phyloP scores from a whole-genome alignment of 2,888 invertebrate species.

The Chironomus riparius region DNA sequence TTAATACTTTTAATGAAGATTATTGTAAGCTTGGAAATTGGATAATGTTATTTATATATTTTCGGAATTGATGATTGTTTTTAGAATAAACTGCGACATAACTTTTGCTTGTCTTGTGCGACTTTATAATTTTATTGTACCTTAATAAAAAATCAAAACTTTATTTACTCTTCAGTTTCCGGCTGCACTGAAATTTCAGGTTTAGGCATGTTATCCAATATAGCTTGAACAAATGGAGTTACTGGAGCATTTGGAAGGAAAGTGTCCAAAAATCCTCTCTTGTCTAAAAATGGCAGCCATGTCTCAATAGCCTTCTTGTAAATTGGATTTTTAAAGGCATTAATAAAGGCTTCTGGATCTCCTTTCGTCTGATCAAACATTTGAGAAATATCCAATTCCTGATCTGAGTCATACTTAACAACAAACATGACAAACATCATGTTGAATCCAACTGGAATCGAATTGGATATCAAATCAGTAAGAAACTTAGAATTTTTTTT shows the following conservation, averaged over 20 bases:
- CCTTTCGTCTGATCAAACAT: not conserved
- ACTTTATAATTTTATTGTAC: too few species aligned
- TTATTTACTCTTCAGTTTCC: not conserved
- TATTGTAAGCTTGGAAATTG: too few species aligned
- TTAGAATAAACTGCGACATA: too few species aligned
- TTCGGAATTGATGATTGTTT: too few species aligned
- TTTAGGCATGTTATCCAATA: not conserved
- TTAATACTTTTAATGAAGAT: too few species aligned
- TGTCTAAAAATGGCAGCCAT: constrained; percentile 11
- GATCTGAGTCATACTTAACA: not conserved
- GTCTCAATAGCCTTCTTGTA: not conserved
- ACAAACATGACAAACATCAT: not conserved
- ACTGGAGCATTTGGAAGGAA: not conserved
- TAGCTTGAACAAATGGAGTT: not conserved
- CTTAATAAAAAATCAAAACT: too few species aligned
- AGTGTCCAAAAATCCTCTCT: constrained; percentile 3
- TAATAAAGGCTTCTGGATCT: not conserved
- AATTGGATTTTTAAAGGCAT: not conserved
- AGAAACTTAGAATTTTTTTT: not conserved
- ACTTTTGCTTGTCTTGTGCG: too few species aligned
- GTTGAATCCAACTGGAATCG: not conserved
- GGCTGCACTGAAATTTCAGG: not conserved
- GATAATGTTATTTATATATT: too few species aligned
- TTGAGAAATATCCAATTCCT: not conserved
- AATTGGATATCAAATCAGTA: not conserved